Percentiles rank a stretch among this genome's conserved stretches.
Conservation (phyloP, 2,113 vertebrate species). For the Phaetusa simplex region DNA sequence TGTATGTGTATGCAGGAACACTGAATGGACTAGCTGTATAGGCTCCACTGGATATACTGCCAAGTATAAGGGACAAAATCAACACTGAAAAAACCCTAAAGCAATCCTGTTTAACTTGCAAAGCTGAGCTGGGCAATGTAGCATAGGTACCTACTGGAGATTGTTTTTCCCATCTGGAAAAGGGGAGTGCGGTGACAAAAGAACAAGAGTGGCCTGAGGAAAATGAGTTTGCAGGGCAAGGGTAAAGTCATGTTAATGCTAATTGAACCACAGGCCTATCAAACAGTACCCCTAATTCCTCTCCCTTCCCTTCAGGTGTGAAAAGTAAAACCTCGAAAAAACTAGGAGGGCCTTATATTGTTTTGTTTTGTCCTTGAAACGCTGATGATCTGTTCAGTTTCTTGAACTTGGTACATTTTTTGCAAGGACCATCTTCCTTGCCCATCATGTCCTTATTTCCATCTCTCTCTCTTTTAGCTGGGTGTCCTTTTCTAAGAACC, state of each 20-base stretch:
- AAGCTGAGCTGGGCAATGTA: background rate
- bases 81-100: background rate
- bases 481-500: background rate
- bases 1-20: background rate
- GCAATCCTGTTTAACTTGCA: background rate
- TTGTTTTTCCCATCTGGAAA: background rate
- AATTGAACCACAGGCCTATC: background rate
- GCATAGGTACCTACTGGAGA: background rate
- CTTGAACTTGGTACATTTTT: background rate
- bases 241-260: background rate
- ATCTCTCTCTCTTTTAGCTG: background rate
- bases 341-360: background rate
- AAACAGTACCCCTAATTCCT: background rate
- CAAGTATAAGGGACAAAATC: background rate
- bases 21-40: background rate
- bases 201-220: background rate
- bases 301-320: background rate
- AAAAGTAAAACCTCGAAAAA: background rate
- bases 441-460: background rate
- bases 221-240: fast-evolving
- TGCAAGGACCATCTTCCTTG: background rate
- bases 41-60: background rate
- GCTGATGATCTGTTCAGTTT: background rate
- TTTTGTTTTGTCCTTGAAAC: background rate
- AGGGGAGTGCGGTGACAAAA: background rate